Conservation (phyloP, 2,797 vertebrate species). For the Champsocephalus esox region DNA sequence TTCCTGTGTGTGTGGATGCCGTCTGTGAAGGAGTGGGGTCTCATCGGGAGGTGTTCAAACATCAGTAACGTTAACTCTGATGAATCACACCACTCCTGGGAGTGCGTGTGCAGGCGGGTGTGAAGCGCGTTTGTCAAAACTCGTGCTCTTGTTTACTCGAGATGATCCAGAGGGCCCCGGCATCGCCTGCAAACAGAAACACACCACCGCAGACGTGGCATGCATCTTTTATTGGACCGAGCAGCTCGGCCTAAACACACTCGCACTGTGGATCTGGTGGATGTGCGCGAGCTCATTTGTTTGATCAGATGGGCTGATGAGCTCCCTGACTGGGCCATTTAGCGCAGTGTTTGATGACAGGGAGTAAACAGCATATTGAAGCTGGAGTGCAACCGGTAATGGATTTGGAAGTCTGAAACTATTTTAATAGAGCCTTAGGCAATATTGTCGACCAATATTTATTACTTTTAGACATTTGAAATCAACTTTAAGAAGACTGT, state of each 20-base stretch:
- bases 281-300: slow-evolving; percentile 40
- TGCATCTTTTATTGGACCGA: slow-evolving; percentile 75
- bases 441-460: slow-evolving; percentile 4
- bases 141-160: slow-evolving; percentile 22
- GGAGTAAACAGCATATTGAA: slow-evolving; percentile 6
- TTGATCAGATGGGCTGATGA: slow-evolving; percentile 57
- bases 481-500: no score
- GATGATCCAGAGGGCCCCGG: no score
- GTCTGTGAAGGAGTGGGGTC: slow-evolving; percentile 54
- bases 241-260: slow-evolving; percentile 52
- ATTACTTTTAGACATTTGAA: background rate
- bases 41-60: slow-evolving; percentile 70
- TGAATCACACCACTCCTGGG: slow-evolving; percentile 73
- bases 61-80: slow-evolving; percentile 73
- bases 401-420: background rate
- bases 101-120: slow-evolving; percentile 63
- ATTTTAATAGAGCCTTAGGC: background rate
- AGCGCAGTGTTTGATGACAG: slow-evolving; percentile 29
- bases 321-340: slow-evolving; percentile 52
- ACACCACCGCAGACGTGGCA: slow-evolving; percentile 55
- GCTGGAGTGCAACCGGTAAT: slow-evolving; percentile 2
- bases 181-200: slow-evolving; percentile 57
- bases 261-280: slow-evolving; percentile 27
- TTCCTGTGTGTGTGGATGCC: slow-evolving; percentile 5
- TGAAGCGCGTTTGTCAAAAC: slow-evolving; percentile 78